Evolutionary conservation across 1,140 invertebrate genomes (phyloP), one percentile per base, ranked within the genome.

Genomic region (Zaprionus vittiger): DNA sequence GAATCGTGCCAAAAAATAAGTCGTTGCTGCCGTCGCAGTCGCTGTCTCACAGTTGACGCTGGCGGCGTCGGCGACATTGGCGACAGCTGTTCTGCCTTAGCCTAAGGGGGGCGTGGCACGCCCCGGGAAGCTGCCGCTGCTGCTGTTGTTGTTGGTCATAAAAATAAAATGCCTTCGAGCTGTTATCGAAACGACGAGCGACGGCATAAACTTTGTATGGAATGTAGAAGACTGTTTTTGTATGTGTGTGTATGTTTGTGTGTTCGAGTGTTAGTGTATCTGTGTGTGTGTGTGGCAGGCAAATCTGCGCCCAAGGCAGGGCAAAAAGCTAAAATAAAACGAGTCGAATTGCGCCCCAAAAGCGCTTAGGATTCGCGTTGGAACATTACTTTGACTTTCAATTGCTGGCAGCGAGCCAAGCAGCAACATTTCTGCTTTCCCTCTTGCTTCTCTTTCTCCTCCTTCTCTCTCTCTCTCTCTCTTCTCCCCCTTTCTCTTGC

Each of bases 111-210:
- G 2, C 22, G 14, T 5, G 52, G 20, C 65, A 77, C 68, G 78
- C 81, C 70, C 63, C 62, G 52, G 65, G 68, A 24, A 41, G 28
- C 60, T 72, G 69, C 55, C 28, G 69, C 63, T 81, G 71, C 2
- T 11, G 31, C 0, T 34, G 31, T 3, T 72, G 69, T 49, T 34
- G 74, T 66, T 81, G 71, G 64, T 72, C 70, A 81, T 85, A 90
- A 89, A 87, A 73, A 89, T 90, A 84, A 90, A 84, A 90, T 84
- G 79, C 85, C 81, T 65, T 79, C 62, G 73, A 80, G 83, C 47
- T 62, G 83, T 81, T 89, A 87, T 89, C 85, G 81, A 76, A 81
- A 80, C 75, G 74, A 49, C 20, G 38, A 75, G 64, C 20, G 74
- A 70, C 61, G 73, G 65, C 72, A 76, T 77, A 64, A 82, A 82